Evolutionary conservation across 1,140 invertebrate species (phyloP), one percentile per base, ranked within the genome.

Genomic region (Metopolophium dirhodum): DNA sequence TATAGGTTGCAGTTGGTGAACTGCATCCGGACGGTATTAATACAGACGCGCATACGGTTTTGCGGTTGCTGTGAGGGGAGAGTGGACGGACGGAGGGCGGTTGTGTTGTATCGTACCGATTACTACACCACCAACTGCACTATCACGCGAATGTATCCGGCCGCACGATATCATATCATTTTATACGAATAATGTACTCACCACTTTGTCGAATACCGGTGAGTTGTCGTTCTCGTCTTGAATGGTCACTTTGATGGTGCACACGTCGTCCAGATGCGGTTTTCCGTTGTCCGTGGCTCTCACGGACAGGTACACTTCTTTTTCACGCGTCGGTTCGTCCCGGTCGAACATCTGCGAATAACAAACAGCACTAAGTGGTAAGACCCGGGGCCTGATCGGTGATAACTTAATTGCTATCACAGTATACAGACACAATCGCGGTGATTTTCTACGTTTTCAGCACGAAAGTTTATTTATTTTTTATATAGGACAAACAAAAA

Each of bases 181-280:
- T 45, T 11, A 30, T 45, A 11, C 7, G 30, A 51, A 23, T 51
- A 54, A 35, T 26, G 11, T 14, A 57, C 96, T 96, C 95, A 96
- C 96, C 94, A 96, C 96, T 97, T 98, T 98, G 95, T 98, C 98
- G 95, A 98, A 98, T 89, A 97, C 96, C 3, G 98, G 98, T 7
- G 96, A 95, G 94, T 98, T 98, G 95, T 99, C 98, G 95, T 99
- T 99, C 94, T 98, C 97, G 95, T 99, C 98, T 94, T 96, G 96
- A 94, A 98, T 97, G 89, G 97, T 97, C 51, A 99, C 97, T 96
- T 97, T 98, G 94, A 98, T 97, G 9, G 97, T 98, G 95, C 98
- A 99, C 51, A 98, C 97, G 94, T 98, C 98, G 94, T 98, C 98
- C 54, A 98, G 95, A 51, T 97, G 96, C 1, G 98, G 98, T 94